Evolutionary conservation across 2,888 invertebrate genomes (phyloP).

Genomic region (Agrotis ipsilon): DNA sequence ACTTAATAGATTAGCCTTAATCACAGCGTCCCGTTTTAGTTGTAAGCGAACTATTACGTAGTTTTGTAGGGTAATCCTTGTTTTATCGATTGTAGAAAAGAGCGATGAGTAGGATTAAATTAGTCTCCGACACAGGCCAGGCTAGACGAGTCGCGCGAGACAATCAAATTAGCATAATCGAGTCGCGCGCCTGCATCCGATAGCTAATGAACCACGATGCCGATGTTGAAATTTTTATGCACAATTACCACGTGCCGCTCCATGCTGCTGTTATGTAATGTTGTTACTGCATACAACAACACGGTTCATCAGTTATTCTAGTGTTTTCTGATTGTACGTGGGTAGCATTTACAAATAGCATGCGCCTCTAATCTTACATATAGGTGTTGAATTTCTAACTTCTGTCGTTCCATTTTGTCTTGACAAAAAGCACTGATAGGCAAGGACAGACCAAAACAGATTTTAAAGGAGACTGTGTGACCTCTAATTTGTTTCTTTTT

Average conservation of each 20-base stretch:
- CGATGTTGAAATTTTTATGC: conserved; percentile 54
- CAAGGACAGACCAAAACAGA: neutral
- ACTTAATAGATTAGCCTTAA: conserved; percentile 48
- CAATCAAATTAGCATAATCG: conserved; percentile 67
- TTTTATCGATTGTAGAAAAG: conserved; percentile 51
- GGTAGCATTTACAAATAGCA: neutral
- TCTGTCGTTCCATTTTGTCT: neutral
- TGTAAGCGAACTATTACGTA: conserved; percentile 34
- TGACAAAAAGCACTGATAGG: neutral
- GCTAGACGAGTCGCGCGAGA: conserved; percentile 54
- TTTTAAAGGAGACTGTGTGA: neutral
- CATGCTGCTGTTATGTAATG: conserved; percentile 27
- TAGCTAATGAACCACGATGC: conserved; percentile 57
- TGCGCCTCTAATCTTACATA: neutral
- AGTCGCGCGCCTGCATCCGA: conserved; percentile 57
- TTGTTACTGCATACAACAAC: conserved; percentile 4
- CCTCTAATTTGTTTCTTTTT: neutral
- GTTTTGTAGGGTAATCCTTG: conserved; percentile 33
- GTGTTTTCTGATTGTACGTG: conserved; percentile 3
- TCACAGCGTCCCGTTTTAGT: conserved; percentile 34
- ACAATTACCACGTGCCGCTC: conserved; percentile 43
- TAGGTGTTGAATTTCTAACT: neutral
- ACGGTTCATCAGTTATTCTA: neutral
- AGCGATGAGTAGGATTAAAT: conserved; percentile 46
- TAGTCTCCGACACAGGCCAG: conserved; percentile 45